A percentile compares a stretch with the other conserved stretches of the same genome.
Conservation (phyloP, 2,888 invertebrate genomes). For the Anoncus sp. region DNA sequence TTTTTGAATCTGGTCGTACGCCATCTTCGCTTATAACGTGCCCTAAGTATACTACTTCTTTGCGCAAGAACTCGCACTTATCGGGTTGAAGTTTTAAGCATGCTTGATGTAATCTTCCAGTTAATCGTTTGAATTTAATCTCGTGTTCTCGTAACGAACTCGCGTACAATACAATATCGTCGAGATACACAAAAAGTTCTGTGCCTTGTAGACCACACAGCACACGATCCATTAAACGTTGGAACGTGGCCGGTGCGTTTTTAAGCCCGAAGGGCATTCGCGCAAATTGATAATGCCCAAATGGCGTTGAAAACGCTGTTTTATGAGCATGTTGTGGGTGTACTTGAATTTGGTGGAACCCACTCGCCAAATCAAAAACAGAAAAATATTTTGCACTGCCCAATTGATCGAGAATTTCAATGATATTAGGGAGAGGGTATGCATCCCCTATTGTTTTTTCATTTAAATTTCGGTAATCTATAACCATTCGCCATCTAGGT, state of each 20-base stretch:
- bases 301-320: no score
- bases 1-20: slow-evolving; percentile 68
- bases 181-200: slow-evolving; percentile 64
- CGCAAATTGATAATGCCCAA: no score
- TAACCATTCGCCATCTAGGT: slow-evolving; percentile 38
- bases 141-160: slow-evolving; percentile 55
- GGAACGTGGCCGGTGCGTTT: no score
- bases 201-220: no score
- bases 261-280: no score
- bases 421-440: no score
- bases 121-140: slow-evolving; percentile 54
- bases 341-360: slow-evolving; percentile 79
- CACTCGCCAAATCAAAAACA: slow-evolving; percentile 69
- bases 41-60: slow-evolving; percentile 70
- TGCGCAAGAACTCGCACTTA: slow-evolving; percentile 70
- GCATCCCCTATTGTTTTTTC: no score
- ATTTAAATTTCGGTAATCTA: no score
- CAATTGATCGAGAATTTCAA: no score
- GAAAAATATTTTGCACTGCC: no score
- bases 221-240: no score
- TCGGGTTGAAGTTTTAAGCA: slow-evolving; percentile 64
- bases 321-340: slow-evolving; percentile 54
- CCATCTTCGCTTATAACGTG: slow-evolving; percentile 71
- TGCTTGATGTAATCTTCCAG: slow-evolving; percentile 57
- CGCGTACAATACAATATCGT: slow-evolving; percentile 64